phyloP scores from a whole-genome alignment of 2,113 vertebrate species.

The Lanius collurio region DNA sequence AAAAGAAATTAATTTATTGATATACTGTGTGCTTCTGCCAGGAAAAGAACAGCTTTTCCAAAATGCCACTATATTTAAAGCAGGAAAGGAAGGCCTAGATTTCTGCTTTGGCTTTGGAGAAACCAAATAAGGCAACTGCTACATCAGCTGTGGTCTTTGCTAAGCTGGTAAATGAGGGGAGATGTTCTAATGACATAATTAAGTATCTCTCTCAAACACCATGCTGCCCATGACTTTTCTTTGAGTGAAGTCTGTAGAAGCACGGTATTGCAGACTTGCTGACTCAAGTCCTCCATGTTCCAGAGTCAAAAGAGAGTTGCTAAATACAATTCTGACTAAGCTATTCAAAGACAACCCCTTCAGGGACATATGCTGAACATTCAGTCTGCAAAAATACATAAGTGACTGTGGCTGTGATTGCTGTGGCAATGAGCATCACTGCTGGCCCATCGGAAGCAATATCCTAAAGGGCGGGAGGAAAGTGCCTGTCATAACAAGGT shows the following conservation, averaged over 20 bases:
- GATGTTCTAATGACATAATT: background rate
- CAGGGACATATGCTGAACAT: background rate
- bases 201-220: background rate
- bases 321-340: constrained; percentile 8
- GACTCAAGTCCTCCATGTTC: background rate
- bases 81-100: background rate
- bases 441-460: background rate
- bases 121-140: background rate
- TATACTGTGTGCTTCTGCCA: background rate
- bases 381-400: background rate
- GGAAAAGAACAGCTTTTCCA: background rate
- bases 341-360: background rate
- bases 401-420: background rate
- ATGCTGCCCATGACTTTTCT: constrained; percentile 10
- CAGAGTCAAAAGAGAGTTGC: background rate
- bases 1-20: background rate
- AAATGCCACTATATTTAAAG: background rate
- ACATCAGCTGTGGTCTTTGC: background rate
- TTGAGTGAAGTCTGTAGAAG: background rate
- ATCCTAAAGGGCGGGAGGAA: background rate
- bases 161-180: constrained; percentile 36
- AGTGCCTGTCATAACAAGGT: background rate
- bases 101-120: background rate
- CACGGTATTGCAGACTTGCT: background rate
- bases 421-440: background rate